Base-by-base conservation (phyloP, 2,113 vertebrate species). In the Tychaedon coryphoeus region DNA sequence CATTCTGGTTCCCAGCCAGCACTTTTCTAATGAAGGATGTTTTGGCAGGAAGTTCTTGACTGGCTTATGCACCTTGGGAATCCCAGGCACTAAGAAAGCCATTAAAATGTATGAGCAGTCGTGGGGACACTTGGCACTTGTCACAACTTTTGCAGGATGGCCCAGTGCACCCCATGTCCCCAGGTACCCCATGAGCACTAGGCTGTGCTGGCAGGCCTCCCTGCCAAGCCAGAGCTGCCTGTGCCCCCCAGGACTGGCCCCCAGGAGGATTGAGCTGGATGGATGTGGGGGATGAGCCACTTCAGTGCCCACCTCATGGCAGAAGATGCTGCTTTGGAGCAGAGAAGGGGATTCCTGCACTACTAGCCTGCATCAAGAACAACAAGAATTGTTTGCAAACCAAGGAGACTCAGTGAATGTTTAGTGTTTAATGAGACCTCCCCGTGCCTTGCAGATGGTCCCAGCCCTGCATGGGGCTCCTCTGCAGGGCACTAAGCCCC, bases 151-250 rank as follows among this genome's bases (percentile, higher is more conserved):
- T 23, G 12, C 77, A 67, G 72, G 72, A 42, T 58, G 60, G 26
- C 29, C 42, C 42, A 8, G 18, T 29, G 51, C 38, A 23, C 31
- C 53, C 40, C 75, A 12, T 1, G 1, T 38, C 12, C 67, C 47
- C 0, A 0, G 14, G 43, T 34, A 8, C 29, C 31, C 12, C 5
- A 0, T 17, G 81, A 56, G 1, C 15, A 34, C 26, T 9, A 23
- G 5, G 1, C 64, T 33, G 3, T 8, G 0, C 47, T 67, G 57
- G 78, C 77, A 78, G 19, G 14, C 12, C 40, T 20, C 26, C 34
- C 20, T 22, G 23, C 23, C 43, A 19, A 33, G 38, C 3, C 29
- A 47, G 43, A 42, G 42, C 34, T 67, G 33, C 3, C 25, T 62
- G 19, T 53, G 34, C 6, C 66, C 16, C 36, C 34, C n/a, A 47